Evolutionary conservation across 1,140 invertebrate species (phyloP), one percentile per base, ranked within the genome.

Genomic region (Ruditapes philippinarum): DNA sequence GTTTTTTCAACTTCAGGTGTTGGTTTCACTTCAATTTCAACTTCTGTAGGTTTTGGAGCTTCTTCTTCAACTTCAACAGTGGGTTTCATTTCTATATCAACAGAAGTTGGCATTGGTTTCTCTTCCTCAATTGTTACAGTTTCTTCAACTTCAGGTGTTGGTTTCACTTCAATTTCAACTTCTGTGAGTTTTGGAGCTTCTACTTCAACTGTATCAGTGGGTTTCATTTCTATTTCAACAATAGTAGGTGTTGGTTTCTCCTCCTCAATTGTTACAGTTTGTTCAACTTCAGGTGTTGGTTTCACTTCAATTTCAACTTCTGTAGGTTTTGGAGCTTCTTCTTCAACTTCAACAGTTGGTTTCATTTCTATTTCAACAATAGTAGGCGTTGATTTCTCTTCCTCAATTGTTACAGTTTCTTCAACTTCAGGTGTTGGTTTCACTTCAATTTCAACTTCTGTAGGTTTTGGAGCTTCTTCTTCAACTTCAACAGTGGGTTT

Each of bases 171-270:
- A 11, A 57, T n/a, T 83, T 38, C 49, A 22, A 31, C 22, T 36
- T 45, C 65, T 82, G 38, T 45, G 42, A 68, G n/a, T 82, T 88
- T 65, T 11, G 45, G 45, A 11, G 7, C 17, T 17, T 11, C 17
- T 49, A 11, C 45, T 17, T 49, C 45, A 7, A 49, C 45, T 49
- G 7, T 54, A 31, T 19, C 38, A 45, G 78, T 65, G 17, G 74
- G 36, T 42, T 65, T 78, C 49, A 45, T 68, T 42, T 38, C 60
- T 11, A 87, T 42, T 74, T 87, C 57, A 22, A 79, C 38, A n/a
- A 86, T 65, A 62, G 60, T 36, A 19, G 79, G 36, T 31, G 86
- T 74, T 54, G 70, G 38, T 74, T 76, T 40, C 88, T 76, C 80
- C n/a, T n/a, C n/a, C n/a, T n/a, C n/a, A n/a, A n/a, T n/a, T n/a